Evolutionary conservation across 2,113 vertebrate genomes (phyloP), one percentile per base, ranked within the genome.

Genomic region (Mesembrinibis cayennensis): DNA sequence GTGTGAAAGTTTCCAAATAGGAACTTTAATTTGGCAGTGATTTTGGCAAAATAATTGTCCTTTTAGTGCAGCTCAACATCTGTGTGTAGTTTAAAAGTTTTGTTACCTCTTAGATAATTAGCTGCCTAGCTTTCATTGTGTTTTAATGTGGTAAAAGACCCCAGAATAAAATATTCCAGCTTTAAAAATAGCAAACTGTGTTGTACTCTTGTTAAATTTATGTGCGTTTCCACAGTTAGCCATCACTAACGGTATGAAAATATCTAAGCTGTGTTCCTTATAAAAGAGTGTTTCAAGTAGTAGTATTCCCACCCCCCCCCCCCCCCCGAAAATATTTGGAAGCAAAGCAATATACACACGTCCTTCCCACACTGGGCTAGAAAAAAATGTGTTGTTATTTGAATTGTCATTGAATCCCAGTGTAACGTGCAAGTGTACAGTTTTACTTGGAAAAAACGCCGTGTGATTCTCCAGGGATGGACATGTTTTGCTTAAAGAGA

Each of bases 1-100:
- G 88, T 82, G 86, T 96, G 95, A 91, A 97, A 96, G 96, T 97
- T 97, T 96, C 96, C 95, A 97, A 96, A 96, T 95, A 97, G 95
- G 71, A 95, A 92, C 93, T 94, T 97, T 94, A 93, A 89, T 96
- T 96, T 97, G 96, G 96, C 95, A 91, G 86, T 72, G 89, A 92
- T 97, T 98, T 97, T 96, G 95, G 91, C 93, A 96, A 95, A 96
- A 94, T 96, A 92, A 94, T 95, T 94, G 94, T 97, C 94, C 91
- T 95, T 95, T 93, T 96, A 95, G 92, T 87, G 61, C 58, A 82
- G 92, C 90, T 91, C 91, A 97, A 97, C 97, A 97, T 98, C 97
- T 98, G 97, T 77, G 95, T 93, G 86, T 93, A 94, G 93, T 97
- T 97, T 95, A 93, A 97, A 90, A 94, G 86, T 93, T 96, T 96